phyloP scores from a whole-genome alignment of 2,888 invertebrate genomes.

The Andrena bicolor region DNA sequence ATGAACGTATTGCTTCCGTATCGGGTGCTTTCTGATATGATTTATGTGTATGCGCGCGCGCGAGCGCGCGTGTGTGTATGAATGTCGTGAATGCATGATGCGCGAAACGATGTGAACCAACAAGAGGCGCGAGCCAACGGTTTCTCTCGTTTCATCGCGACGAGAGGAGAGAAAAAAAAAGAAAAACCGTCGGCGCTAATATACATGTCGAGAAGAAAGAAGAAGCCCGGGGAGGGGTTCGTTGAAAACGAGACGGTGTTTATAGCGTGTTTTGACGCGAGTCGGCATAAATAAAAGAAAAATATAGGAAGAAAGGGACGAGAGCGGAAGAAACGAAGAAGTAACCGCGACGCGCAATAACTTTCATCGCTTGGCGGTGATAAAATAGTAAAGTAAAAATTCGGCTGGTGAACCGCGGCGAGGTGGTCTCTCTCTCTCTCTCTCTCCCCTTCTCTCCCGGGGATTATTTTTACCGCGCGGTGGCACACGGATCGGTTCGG shows the following conservation, averaged over 20 bases:
- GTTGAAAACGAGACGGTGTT: not conserved
- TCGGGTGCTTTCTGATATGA: not conserved
- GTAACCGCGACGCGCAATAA: not conserved
- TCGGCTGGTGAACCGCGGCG: slow-evolving; percentile 8
- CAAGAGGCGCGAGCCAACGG: not conserved
- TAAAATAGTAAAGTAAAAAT: slow-evolving; percentile 21
- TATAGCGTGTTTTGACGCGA: not conserved
- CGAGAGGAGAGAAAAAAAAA: not conserved
- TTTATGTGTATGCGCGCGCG: not conserved
- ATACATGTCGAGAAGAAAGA: not conserved
- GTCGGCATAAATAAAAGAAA: slow-evolving; percentile 20
- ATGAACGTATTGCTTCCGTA: slow-evolving; percentile 62
- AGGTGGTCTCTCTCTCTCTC: not conserved
- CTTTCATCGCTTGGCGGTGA: not conserved
- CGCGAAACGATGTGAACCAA: not conserved
- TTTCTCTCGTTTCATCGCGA: not conserved
- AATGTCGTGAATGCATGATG: not conserved
- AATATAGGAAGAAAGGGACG: not conserved
- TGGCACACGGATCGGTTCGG: not conserved
- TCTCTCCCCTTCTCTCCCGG: not conserved
- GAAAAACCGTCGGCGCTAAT: not conserved
- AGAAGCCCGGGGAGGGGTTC: too few species aligned
- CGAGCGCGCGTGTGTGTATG: slow-evolving; percentile 4
- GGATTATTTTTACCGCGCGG: not conserved
- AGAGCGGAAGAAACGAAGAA: not conserved